Evolutionary conservation across 2,888 invertebrate species (phyloP).

Genomic region (Pristionchus maxplancki): DNA sequence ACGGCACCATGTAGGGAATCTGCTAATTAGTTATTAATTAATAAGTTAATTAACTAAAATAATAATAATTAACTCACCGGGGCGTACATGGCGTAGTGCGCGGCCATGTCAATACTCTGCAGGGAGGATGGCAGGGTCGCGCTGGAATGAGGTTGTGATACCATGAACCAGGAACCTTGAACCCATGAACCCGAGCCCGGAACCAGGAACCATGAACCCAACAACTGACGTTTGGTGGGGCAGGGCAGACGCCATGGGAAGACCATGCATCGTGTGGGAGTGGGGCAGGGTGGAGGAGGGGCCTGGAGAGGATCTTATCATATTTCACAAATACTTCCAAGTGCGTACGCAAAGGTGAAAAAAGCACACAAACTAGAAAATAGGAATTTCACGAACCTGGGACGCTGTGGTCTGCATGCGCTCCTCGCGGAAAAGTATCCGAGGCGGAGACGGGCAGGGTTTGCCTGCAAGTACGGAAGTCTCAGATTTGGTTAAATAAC

Average conservation of each 20-base stretch:
- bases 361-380: no score
- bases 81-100: constrained; percentile 48
- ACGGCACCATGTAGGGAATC: constrained; percentile 66
- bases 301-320: background rate
- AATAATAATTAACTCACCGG: constrained; percentile 17
- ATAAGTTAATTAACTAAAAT: background rate
- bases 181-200: background rate
- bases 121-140: constrained; percentile 49
- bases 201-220: background rate
- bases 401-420: background rate
- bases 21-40: constrained; percentile 23
- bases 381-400: no score
- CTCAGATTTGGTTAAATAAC: no score
- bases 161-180: no score
- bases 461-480: background rate
- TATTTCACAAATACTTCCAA: no score
- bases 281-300: constrained; percentile 62
- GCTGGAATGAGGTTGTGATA: background rate
- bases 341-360: no score
- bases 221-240: constrained; percentile 39
- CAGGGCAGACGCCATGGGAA: constrained; percentile 50
- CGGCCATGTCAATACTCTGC: constrained; percentile 47
- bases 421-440: background rate
- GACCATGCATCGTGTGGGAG: constrained; percentile 64
- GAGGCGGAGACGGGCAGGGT: constrained; percentile 13